Percentiles rank a stretch among this genome's conserved stretches.
These are phyloP conservation scores for Neoascia interrupta DNA, from an alignment of 2,888 invertebrate species.

Conservation along the genomic window DNA sequence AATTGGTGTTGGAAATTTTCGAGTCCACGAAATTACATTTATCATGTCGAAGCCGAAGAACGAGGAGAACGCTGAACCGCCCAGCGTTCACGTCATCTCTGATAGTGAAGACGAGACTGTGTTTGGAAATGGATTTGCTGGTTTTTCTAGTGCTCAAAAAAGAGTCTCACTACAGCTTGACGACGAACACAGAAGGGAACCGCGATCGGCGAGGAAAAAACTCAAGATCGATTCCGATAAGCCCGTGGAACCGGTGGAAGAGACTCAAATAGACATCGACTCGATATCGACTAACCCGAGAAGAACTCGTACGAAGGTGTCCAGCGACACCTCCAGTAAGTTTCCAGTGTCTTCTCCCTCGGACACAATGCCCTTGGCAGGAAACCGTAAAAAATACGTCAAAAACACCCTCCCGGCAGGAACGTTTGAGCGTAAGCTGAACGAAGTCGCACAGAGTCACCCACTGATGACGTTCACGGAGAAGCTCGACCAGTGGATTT, in stretches of 20 bases:
- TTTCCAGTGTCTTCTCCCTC: conserved; percentile 78
- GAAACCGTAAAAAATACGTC: conserved; percentile 73
- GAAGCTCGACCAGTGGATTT: conserved; percentile 75
- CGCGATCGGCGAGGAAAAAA: conserved; percentile 30
- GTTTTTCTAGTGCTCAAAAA: conserved; percentile 33
- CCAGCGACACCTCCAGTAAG: conserved; percentile 76
- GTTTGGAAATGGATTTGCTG: conserved; percentile 34
- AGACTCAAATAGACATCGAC: conserved; percentile 51
- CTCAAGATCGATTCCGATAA: conserved; percentile 29
- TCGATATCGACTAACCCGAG: conserved; percentile 52
- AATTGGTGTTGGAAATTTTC: too few relatives aligned
- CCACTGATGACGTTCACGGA: conserved; percentile 76
- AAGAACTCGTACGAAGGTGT: conserved; percentile 42
- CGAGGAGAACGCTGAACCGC: conserved; percentile 5
- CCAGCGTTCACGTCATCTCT: conserved; percentile 37
- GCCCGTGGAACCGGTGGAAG: conserved; percentile 10
- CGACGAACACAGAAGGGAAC: neutral
- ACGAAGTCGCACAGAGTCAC: conserved; percentile 73
- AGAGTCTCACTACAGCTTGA: neutral
- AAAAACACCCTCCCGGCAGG: conserved; percentile 76
- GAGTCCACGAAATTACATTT: too few relatives aligned
- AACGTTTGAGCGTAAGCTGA: conserved; percentile 75
- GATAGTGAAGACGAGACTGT: conserved; percentile 39
- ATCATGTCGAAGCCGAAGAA: conserved; percentile 43
- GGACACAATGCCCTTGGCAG: conserved; percentile 71